These are phyloP conservation scores for Epinotia brunnichana DNA, from an alignment of 2,888 invertebrate genomes.

Conservation along the genomic window DNA sequence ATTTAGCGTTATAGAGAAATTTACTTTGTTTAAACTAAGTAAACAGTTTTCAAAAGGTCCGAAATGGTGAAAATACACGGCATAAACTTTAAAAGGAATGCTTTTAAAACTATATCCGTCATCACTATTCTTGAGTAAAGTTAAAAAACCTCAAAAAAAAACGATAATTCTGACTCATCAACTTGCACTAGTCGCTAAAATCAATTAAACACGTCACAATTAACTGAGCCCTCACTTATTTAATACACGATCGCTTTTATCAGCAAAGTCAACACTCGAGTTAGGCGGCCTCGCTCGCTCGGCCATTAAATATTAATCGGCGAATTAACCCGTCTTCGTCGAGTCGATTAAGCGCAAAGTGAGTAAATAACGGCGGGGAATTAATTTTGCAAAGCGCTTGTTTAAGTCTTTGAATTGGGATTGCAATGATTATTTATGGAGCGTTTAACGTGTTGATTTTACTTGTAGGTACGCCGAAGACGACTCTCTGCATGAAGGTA, in stretches of 20 bases:
- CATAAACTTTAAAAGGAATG: no score
- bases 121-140: no score
- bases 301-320: slow-evolving; percentile 79
- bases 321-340: slow-evolving; percentile 79
- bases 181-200: background rate
- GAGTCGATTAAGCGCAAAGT: slow-evolving; percentile 82
- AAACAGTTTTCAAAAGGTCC: no score
- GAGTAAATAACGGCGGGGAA: slow-evolving; percentile 75
- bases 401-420: slow-evolving; percentile 60
- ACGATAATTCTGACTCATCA: background rate
- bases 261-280: slow-evolving; percentile 39
- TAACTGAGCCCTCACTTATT: slow-evolving; percentile 34
- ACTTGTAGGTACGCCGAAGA: slow-evolving; percentile 6
- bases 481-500: background rate
- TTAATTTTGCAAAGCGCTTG: slow-evolving; percentile 79
- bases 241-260: slow-evolving; percentile 38
- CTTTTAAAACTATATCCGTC: no score
- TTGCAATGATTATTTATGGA: slow-evolving; percentile 37
- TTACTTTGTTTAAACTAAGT: no score
- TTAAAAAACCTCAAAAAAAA: background rate
- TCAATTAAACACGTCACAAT: slow-evolving; percentile 30
- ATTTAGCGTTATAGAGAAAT: no score
- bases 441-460: slow-evolving; percentile 32
- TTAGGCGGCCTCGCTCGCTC: slow-evolving; percentile 37
- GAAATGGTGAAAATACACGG: no score